A percentile compares a stretch with the other conserved stretches of the same genome.
Evolutionary conservation across 2,113 vertebrate species (phyloP).

Genomic region (pig (Sus scrofa)): T2T-Sscrofa CM000815.6:102395501-102396000

Average conservation of each 20-base stretch:
- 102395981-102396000: background rate
- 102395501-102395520: too few relatives aligned
- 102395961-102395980: background rate
- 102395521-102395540: too few relatives aligned
- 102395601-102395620: too few relatives aligned
- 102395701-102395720: conserved; percentile 8
- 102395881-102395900: background rate
- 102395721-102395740: conserved; percentile 32
- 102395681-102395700: background rate
- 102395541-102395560: too few relatives aligned
- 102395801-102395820: background rate
- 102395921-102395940: background rate
- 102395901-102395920: background rate
- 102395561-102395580: too few relatives aligned
- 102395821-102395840: background rate
- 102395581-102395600: too few relatives aligned
- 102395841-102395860: conserved; percentile 22
- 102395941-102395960: background rate
- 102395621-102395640: conserved; percentile 18
- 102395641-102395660: background rate
- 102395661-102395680: background rate
- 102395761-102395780: background rate
- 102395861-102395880: background rate
- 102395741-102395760: conserved; percentile 50
- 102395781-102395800: background rate